Evolutionary conservation across 2,888 invertebrate genomes (phyloP).

Genomic region (Cheilosia grossa): DNA sequence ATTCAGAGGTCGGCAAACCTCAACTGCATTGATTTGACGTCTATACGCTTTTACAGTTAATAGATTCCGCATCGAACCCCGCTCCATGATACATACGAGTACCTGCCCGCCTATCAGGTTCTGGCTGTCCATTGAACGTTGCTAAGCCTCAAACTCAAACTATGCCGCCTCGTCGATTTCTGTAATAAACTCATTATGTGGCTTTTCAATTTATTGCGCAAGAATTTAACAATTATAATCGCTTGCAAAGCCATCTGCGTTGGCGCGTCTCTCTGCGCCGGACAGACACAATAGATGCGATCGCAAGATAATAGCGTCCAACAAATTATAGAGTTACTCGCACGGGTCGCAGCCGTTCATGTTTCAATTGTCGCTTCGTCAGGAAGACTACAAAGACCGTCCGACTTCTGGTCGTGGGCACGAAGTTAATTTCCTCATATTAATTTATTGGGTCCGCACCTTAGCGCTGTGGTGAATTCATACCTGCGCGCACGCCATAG

Average conservation of each 20-base stretch:
- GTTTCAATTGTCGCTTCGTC: slow-evolving; percentile 42
- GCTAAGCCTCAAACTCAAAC: not conserved
- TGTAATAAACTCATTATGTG: slow-evolving; percentile 29
- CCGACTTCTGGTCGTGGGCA: slow-evolving; percentile 50
- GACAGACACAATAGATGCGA: slow-evolving; percentile 36
- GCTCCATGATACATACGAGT: too few species aligned
- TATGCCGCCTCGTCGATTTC: not conserved
- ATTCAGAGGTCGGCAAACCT: too few species aligned
- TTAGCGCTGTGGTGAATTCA: slow-evolving; percentile 43
- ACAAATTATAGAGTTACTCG: slow-evolving; percentile 46
- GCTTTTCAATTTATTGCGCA: slow-evolving; percentile 44
- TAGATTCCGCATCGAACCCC: too few species aligned
- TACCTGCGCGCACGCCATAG: slow-evolving; percentile 54
- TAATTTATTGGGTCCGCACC: slow-evolving; percentile 71
- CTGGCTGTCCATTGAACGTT: not conserved
- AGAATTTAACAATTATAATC: slow-evolving; percentile 17
- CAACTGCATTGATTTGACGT: too few species aligned
- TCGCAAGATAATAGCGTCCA: slow-evolving; percentile 26
- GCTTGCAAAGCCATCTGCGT: slow-evolving; percentile 40
- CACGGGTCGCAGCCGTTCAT: slow-evolving; percentile 47
- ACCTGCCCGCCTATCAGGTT: too few species aligned
- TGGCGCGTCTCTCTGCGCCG: not conserved
- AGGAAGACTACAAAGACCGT: slow-evolving; percentile 6
- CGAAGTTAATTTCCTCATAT: slow-evolving; percentile 67
- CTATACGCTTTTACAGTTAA: too few species aligned